Conservation (phyloP, 1,140 invertebrate genomes). For the Bicyclus anynana region DNA sequence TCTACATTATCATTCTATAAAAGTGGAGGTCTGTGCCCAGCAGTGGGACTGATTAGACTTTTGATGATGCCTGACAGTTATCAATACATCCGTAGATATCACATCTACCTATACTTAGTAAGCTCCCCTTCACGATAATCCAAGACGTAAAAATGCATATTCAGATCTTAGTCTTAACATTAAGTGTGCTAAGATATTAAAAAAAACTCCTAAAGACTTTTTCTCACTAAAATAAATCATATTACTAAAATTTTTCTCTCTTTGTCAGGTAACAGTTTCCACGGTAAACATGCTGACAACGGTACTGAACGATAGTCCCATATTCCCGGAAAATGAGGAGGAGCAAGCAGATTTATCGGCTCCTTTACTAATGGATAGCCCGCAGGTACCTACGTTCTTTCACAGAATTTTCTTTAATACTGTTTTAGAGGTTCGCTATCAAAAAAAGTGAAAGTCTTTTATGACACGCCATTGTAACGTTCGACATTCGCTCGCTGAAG, state of each 20-base stretch:
- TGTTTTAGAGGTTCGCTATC: background rate
- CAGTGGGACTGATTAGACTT: no score
- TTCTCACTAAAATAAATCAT: background rate
- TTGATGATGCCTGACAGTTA: no score
- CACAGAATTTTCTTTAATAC: background rate
- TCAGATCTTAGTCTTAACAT: no score
- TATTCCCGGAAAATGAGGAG: conserved; percentile 88
- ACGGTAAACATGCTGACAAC: conserved; percentile 95
- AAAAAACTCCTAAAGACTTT: no score
- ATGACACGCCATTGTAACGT: background rate
- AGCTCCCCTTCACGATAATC: no score
- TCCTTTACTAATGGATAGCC: conserved; percentile 86
- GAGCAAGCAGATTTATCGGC: conserved; percentile 82
- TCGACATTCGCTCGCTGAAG: background rate
- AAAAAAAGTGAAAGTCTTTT: background rate
- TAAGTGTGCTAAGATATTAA: no score
- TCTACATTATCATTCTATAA: no score
- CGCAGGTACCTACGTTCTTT: conserved; percentile 70
- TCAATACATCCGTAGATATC: no score
- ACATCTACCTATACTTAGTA: no score
- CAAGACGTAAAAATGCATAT: no score
- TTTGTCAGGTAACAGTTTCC: conserved; percentile 85
- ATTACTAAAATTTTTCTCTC: background rate
- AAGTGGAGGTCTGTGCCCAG: no score
- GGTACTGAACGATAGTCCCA: conserved; percentile 92